These are phyloP conservation scores for Drosophila athabasca DNA, from an alignment of 1,140 invertebrate genomes.

Conservation along the genomic window DNA sequence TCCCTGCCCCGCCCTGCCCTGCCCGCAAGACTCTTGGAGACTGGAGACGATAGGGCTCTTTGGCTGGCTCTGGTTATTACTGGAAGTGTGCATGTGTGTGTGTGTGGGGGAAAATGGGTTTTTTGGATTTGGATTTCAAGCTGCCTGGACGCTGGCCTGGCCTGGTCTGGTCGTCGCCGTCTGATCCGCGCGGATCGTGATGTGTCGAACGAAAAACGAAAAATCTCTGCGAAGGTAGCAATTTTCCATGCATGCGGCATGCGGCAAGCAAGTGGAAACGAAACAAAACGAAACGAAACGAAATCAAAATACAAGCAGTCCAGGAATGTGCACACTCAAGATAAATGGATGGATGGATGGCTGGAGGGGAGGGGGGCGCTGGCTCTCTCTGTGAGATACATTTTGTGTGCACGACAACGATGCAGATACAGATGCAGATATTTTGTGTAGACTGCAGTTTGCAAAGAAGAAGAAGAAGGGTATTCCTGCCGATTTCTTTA, in stretches of 20 bases:
- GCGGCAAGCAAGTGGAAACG: conserved; percentile 41
- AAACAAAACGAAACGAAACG: conserved; percentile 53
- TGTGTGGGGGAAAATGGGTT: conserved; percentile 20
- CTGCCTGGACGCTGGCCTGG: conserved; percentile 51
- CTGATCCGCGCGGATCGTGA: conserved; percentile 69
- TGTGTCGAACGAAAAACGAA: conserved; percentile 44
- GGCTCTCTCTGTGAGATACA: conserved; percentile 44
- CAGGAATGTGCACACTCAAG: conserved; percentile 78
- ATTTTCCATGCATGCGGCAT: conserved; percentile 73
- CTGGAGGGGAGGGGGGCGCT: no score
- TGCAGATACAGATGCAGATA: conserved; percentile 13
- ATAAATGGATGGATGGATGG: conserved; percentile 44
- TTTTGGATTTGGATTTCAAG: conserved; percentile 71
- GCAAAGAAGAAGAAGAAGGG: no score
- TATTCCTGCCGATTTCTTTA: background rate
- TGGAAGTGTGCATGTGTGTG: conserved; percentile 11
- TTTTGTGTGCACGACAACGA: conserved; percentile 33
- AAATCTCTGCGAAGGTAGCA: conserved; percentile 77
- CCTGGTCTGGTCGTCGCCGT: conserved; percentile 42
- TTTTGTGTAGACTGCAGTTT: background rate
- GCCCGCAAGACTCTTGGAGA: background rate
- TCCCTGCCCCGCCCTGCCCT: background rate
- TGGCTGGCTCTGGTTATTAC: conserved; percentile 17
- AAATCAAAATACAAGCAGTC: conserved; percentile 46
- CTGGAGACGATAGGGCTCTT: conserved; percentile 23